Percentiles rank a stretch among this genome's conserved stretches.
phyloP scores from a whole-genome alignment of 2,113 vertebrate species.

The Muntiacus reevesi region DNA sequence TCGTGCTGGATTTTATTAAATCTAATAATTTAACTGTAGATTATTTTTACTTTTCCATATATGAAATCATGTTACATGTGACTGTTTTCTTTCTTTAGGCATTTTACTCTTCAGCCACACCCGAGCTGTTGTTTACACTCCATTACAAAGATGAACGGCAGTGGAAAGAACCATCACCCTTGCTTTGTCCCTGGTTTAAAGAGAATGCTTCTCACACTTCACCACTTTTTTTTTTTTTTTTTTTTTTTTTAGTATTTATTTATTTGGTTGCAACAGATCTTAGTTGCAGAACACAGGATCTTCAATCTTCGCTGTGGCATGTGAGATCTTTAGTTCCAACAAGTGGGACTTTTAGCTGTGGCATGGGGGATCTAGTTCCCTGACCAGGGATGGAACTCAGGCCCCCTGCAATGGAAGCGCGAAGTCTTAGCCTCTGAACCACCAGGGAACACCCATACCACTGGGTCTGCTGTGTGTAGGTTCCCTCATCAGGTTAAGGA shows the following conservation, averaged over 20 bases:
- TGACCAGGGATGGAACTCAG: not conserved
- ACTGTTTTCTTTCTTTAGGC: not conserved
- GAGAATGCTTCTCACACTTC: too few relatives aligned
- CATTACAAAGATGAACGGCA: accelerated
- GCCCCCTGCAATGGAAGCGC: accelerated
- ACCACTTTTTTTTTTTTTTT: not conserved
- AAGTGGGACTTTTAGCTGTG: not conserved
- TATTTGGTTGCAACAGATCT: not conserved
- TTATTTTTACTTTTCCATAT: not conserved
- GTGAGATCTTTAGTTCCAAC: not conserved
- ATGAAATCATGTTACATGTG: too few relatives aligned
- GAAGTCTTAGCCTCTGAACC: not conserved
- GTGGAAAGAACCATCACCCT: accelerated
- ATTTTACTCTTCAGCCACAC: accelerated
- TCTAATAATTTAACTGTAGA: not conserved
- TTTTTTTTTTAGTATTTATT: not conserved
- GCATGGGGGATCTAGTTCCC: not conserved
- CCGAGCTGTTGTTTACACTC: not conserved
- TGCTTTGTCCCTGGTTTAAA: not conserved
- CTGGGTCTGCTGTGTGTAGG: not conserved
- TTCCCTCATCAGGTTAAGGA: not conserved
- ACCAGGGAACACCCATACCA: not conserved
- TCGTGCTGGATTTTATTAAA: not conserved
- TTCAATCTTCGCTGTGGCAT: not conserved
- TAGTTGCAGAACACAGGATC: not conserved